Percentiles rank a stretch among this genome's conserved stretches.
These are phyloP conservation scores for Solea senegalensis DNA, from an alignment of 2,113 vertebrate species.

Conservation along the genomic window DNA sequence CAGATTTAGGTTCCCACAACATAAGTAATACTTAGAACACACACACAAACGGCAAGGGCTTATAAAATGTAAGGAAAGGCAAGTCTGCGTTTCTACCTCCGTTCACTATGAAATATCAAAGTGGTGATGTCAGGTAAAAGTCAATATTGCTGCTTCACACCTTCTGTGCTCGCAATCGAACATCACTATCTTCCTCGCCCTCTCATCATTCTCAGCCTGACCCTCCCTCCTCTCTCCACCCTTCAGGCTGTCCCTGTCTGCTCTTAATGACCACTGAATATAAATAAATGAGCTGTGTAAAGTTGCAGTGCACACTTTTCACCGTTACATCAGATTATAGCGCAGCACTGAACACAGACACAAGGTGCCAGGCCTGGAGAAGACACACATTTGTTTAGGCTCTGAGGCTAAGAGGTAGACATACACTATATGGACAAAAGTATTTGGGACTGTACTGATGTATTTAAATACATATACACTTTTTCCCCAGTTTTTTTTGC, in stretches of 20 bases:
- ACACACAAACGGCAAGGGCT: not conserved
- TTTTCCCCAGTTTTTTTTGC: too few relatives aligned
- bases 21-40: too few relatives aligned
- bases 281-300: conserved; percentile 9
- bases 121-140: not conserved
- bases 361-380: conserved; percentile 17
- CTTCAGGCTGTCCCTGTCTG: not conserved
- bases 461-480: too few relatives aligned
- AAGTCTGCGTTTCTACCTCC: conserved; percentile 22
- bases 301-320: not conserved
- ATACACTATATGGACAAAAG: too few relatives aligned
- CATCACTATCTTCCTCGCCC: not conserved
- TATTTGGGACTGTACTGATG: too few relatives aligned
- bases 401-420: conserved; percentile 7
- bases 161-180: conserved; percentile 17
- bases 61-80: not conserved
- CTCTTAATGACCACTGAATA: conserved; percentile 22
- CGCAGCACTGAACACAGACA: conserved; percentile 21
- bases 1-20: too few relatives aligned
- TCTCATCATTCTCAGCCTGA: conserved; percentile 1
- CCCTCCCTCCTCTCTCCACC: not conserved
- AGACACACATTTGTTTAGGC: conserved; percentile 28
- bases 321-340: conserved; percentile 21
- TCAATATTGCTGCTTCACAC: conserved; percentile 28
- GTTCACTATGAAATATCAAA: conserved; percentile 6